Conservation (phyloP, 2,797 vertebrate genomes). For the Phalloptychus januarius region DNA sequence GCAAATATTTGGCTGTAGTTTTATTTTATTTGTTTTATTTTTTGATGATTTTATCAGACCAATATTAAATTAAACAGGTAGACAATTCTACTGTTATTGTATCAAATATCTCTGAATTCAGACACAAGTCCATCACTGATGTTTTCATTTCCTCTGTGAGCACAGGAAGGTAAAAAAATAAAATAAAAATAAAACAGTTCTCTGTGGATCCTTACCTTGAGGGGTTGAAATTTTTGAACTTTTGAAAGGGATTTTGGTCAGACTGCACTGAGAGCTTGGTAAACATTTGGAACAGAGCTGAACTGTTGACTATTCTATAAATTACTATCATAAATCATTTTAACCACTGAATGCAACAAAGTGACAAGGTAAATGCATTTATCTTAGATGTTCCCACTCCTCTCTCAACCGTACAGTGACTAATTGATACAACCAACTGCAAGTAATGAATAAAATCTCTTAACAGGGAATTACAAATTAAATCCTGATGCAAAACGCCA, state of each 20-base stretch:
- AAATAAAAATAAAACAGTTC: not conserved
- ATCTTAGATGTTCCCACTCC: not conserved
- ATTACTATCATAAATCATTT: not conserved
- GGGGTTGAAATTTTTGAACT: conserved; percentile 2
- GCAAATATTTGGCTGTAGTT: no score
- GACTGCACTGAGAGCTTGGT: not conserved
- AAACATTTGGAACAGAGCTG: not conserved
- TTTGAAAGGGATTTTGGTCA: not conserved
- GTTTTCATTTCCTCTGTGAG: not conserved
- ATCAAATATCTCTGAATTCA: not conserved
- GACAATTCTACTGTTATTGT: not conserved
- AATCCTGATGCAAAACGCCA: not conserved
- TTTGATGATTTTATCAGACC: not conserved
- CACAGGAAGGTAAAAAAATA: not conserved
- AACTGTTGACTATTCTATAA: not conserved
- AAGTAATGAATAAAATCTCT: not conserved
- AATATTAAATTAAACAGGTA: not conserved
- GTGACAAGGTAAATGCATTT: not conserved
- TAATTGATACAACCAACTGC: not conserved
- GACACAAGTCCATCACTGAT: not conserved
- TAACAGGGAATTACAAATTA: conserved; percentile 3
- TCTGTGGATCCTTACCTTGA: not conserved
- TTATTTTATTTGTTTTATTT: not conserved
- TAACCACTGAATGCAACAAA: not conserved
- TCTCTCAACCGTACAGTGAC: not conserved